Evolutionary conservation across 2,113 vertebrate genomes (phyloP).

Genomic region (human): DNA sequence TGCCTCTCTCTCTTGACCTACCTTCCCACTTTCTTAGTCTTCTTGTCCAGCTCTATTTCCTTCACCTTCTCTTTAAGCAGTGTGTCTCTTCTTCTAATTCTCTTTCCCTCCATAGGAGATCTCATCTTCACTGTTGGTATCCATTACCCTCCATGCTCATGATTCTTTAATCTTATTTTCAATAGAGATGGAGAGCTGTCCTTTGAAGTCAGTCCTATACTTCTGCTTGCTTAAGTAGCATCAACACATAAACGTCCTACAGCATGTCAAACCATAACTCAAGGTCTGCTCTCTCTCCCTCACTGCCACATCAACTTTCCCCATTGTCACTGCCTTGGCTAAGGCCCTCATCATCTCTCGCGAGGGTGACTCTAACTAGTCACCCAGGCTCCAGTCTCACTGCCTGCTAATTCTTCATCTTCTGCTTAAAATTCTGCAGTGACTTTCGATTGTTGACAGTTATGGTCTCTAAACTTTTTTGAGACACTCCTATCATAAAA

Average conservation of each 20-base stretch:
- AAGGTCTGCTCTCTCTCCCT: neutral
- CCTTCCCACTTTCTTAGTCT: neutral
- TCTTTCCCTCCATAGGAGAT: neutral
- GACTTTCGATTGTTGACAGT: neutral
- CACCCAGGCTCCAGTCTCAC: neutral
- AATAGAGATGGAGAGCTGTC: neutral
- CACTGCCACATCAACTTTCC: neutral
- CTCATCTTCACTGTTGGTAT: neutral
- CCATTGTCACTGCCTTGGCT: neutral
- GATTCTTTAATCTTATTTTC: neutral
- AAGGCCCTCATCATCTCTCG: neutral
- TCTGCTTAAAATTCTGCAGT: neutral
- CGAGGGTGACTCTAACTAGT: neutral
- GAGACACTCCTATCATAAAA: neutral
- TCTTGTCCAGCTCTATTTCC: neutral
- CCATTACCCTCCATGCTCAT: neutral
- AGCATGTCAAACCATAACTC: neutral
- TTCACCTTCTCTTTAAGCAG: neutral
- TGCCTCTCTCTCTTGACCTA: neutral
- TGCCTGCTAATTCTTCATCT: neutral
- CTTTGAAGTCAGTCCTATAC: neutral
- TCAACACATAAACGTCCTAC: neutral
- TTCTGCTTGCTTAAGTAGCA: neutral
- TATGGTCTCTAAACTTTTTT: neutral
- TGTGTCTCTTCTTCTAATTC: neutral